These are phyloP conservation scores for Gymnoscopelus braueri DNA, from an alignment of 2,797 vertebrate genomes.

Conservation along the genomic window DNA sequence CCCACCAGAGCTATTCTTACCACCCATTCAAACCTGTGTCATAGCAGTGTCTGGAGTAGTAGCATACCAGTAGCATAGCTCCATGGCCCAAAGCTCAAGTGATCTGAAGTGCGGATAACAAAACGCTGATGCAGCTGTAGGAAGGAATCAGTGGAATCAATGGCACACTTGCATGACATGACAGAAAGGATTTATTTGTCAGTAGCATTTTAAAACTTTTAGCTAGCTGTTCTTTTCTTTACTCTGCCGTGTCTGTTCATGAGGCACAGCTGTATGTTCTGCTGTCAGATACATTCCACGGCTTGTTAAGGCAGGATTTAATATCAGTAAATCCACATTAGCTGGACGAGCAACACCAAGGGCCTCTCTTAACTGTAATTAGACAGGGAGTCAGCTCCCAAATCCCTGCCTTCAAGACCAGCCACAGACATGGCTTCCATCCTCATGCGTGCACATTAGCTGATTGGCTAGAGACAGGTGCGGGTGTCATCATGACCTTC, in stretches of 20 bases:
- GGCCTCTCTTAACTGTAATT: constrained; percentile 62
- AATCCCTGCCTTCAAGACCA: constrained; percentile 50
- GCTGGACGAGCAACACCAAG: constrained; percentile 52
- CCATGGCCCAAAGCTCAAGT: constrained; percentile 62
- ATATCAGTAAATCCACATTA: constrained; percentile 67
- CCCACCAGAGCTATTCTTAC: constrained; percentile 48
- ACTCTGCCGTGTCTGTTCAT: constrained; percentile 33
- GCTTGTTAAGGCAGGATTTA: constrained; percentile 71
- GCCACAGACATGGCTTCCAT: constrained; percentile 52
- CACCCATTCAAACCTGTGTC: constrained; percentile 54
- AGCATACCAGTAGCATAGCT: constrained; percentile 66
- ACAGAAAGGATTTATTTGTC: constrained; percentile 64
- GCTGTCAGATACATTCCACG: constrained; percentile 55
- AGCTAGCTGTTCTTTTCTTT: constrained; percentile 63
- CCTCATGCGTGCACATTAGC: constrained; percentile 67
- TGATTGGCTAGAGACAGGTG: constrained; percentile 81
- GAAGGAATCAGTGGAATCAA: constrained; percentile 52
- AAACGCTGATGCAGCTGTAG: constrained; percentile 70
- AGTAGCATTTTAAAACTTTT: constrained; percentile 67
- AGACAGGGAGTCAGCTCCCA: constrained; percentile 59
- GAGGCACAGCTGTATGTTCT: constrained; percentile 61
- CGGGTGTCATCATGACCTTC: constrained; percentile 72
- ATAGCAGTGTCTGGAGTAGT: constrained; percentile 27
- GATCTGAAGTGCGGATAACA: constrained; percentile 67
- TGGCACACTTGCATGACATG: constrained; percentile 43